Evolutionary conservation across 2,888 invertebrate species (phyloP).

Genomic region (Cephus nigrinus): DNA sequence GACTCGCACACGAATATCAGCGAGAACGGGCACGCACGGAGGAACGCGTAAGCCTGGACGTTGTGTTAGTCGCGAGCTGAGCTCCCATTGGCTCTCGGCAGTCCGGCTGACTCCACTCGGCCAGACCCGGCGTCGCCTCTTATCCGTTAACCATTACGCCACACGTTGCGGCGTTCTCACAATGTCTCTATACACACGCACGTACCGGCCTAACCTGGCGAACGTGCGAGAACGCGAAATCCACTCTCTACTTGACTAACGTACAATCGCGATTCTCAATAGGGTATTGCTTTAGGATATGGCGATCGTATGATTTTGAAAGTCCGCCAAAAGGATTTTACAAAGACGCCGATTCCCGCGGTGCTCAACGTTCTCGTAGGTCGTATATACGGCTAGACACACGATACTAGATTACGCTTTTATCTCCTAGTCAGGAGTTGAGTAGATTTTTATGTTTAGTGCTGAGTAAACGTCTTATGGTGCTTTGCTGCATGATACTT

Average conservation of each 20-base stretch:
- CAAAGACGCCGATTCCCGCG: not conserved
- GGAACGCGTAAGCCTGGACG: not conserved
- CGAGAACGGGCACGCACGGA: not conserved
- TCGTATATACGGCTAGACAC: too few relatives aligned
- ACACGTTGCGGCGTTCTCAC: slow-evolving; percentile 22
- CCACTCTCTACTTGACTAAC: not conserved
- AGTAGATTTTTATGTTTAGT: not conserved
- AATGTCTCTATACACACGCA: not conserved
- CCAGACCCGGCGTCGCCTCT: slow-evolving; percentile 47
- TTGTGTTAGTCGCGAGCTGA: not conserved
- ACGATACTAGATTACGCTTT: not conserved
- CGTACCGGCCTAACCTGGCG: not conserved
- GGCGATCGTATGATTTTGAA: not conserved
- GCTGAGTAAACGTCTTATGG: not conserved
- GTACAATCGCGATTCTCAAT: not conserved
- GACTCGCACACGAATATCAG: not conserved
- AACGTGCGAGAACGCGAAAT: not conserved
- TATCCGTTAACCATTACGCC: slow-evolving; percentile 25
- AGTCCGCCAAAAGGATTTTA: not conserved
- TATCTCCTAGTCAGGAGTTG: not conserved
- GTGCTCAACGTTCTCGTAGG: not conserved
- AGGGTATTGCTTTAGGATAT: not conserved
- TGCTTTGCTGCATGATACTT: not conserved
- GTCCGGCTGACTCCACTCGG: slow-evolving; percentile 34
- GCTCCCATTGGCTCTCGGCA: slow-evolving; percentile 25